Evolutionary conservation across 2,888 invertebrate genomes (phyloP), one percentile per base, ranked within the genome.

Genomic region (Clivina fossor): DNA sequence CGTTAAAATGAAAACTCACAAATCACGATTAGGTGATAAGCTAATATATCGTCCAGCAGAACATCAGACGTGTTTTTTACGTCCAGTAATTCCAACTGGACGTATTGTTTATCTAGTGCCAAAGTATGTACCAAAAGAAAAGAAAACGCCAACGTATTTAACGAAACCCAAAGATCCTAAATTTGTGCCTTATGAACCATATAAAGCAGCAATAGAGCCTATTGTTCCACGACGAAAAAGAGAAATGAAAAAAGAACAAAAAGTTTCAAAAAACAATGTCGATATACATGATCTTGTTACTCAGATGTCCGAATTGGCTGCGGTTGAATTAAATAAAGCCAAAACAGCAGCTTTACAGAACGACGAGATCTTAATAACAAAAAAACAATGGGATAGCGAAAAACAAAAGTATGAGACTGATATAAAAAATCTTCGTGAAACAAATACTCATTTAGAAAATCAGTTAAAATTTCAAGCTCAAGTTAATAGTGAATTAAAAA

Each of bases 401-500:
- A 79, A 78, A 60, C 72, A 74, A 49, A 73, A 75, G 49, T 78
- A 83, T 65, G 80, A 84, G 63, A 75, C 74, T 30, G 83, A 84
- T 71, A 77, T 87, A 59, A 78, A 81, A 56, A 78, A 81, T 62
- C 70, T 87, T 26, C 78, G 79, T 55, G 81, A 82, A 62, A 86
- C 88, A 63, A 88, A 89, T 69, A 80, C 81, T 61, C 81, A 83
- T 66, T 76, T 89, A 33, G 86, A 88, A 66, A 87, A 85, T 64
- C 90, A 92, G 66, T 74, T 90, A n/a, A 90, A 88, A 68, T 90
- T 90, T 69, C 92, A 92, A 76, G 85, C 84, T 9, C 90, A 92
- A 76, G 86, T 84, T 68, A 96, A 95, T 73, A 84, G 88, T 49
- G 96, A 96, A 74, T 76, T 96, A 49, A 96, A 96, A 72, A 92